These are phyloP conservation scores for Chlorocebus sabaeus DNA, from an alignment of 2,113 vertebrate species.

Conservation along the genomic window DNA sequence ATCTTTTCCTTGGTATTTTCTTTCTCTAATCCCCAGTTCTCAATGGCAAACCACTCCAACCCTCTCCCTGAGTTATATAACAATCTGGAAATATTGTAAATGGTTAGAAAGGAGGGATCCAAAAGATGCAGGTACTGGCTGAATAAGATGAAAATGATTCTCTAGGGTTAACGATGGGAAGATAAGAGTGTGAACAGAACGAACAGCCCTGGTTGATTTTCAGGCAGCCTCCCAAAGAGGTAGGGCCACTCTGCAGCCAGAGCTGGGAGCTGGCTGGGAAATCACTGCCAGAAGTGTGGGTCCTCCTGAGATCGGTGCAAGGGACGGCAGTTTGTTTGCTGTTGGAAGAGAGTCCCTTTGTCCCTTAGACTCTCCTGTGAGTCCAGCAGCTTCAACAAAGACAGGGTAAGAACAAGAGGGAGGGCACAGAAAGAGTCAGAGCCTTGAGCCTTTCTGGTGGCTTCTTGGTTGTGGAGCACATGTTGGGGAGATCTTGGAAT, in stretches of 20 bases:
- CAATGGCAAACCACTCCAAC: not conserved
- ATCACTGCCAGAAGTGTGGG: fast-evolving
- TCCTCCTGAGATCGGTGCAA: not conserved
- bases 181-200: not conserved
- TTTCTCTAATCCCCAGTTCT: not conserved
- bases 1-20: not conserved
- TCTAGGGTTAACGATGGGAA: not conserved
- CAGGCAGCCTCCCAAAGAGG: not conserved
- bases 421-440: not conserved
- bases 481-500: not conserved
- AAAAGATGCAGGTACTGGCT: not conserved
- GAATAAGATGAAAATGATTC: too few species aligned
- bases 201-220: not conserved
- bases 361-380: not conserved
- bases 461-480: too few species aligned
- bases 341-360: not conserved
- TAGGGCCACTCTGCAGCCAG: fast-evolving
- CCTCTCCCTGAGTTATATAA: not conserved
- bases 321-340: not conserved
- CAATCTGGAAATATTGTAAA: not conserved
- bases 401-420: not conserved
- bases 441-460: not conserved
- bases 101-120: not conserved
- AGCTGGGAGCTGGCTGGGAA: not conserved
- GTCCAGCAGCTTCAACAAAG: not conserved